Conservation (phyloP, 2,113 vertebrate species). For the Hirundichthys speculiger region DNA sequence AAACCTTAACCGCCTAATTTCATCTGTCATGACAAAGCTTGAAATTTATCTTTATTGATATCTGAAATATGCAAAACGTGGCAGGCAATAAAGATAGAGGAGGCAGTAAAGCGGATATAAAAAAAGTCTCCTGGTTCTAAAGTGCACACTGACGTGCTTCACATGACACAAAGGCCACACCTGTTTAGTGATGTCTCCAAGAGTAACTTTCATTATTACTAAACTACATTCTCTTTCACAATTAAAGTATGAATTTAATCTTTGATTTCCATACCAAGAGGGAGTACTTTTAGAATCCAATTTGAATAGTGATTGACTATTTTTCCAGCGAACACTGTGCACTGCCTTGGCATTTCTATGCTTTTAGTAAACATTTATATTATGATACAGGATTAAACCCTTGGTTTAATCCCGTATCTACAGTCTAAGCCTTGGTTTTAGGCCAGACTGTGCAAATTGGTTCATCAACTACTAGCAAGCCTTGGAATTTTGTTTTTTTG, state of each 20-base stretch:
- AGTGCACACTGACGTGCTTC: constrained; percentile 70
- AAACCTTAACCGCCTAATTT: constrained; percentile 46
- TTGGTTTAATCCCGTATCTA: background rate
- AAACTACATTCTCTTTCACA: constrained; percentile 14
- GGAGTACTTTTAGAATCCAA: background rate
- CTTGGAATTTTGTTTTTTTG: constrained; percentile 17
- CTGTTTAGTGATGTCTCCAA: constrained; percentile 34
- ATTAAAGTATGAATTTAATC: constrained; percentile 11
- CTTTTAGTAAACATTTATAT: too few relatives aligned
- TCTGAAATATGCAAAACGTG: constrained; percentile 79
- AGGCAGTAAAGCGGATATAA: constrained; percentile 77
- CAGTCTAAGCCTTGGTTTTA: background rate
- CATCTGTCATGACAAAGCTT: constrained; percentile 65
- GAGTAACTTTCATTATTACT: constrained; percentile 62
- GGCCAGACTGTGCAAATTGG: background rate
- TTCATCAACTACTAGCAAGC: constrained; percentile 21
- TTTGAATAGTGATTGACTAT: too few relatives aligned
- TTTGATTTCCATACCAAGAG: constrained; percentile 15
- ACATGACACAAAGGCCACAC: constrained; percentile 68
- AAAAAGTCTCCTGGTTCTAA: constrained; percentile 73
- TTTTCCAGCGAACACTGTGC: too few relatives aligned
- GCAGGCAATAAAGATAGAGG: constrained; percentile 77
- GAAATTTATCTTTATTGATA: constrained; percentile 79
- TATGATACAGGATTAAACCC: too few relatives aligned
- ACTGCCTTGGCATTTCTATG: too few relatives aligned